phyloP scores from a whole-genome alignment of 2,113 vertebrate species.

The Gopherus evgoodei region DNA sequence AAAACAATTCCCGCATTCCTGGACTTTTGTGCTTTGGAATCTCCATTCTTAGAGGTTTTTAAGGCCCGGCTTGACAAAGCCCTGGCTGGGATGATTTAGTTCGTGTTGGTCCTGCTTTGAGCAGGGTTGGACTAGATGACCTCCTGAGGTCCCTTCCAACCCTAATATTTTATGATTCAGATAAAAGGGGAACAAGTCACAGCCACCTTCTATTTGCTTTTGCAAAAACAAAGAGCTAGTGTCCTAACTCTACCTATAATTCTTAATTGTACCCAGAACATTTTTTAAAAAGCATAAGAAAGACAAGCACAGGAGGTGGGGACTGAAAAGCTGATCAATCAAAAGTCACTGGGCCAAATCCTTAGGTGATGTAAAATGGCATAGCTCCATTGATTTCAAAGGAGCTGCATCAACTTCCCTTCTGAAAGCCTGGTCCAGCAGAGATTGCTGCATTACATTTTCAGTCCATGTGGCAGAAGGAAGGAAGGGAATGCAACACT shows the following conservation, averaged over 20 bases:
- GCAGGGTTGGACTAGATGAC: no score
- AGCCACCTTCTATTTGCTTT: not conserved
- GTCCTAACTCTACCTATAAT: not conserved
- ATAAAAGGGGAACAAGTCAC: not conserved
- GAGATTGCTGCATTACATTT: not conserved
- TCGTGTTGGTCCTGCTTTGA: no score
- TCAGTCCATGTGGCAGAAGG: accelerated
- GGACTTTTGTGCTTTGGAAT: not conserved
- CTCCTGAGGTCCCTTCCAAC: no score
- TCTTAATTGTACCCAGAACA: not conserved
- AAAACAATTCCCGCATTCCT: not conserved
- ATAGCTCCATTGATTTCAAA: not conserved
- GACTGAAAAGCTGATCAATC: not conserved
- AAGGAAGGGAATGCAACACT: accelerated
- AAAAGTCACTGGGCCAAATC: not conserved
- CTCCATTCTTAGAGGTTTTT: no score
- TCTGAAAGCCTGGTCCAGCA: not conserved
- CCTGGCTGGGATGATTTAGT: no score
- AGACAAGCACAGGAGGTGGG: not conserved
- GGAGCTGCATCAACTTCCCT: not conserved
- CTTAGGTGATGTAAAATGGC: not conserved
- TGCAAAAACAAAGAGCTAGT: no score
- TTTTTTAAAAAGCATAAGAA: accelerated
- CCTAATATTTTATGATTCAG: not conserved
- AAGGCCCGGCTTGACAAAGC: no score